phyloP scores from a whole-genome alignment of 2,113 vertebrate genomes.

The Speoplatyrhinus poulsoni region DNA sequence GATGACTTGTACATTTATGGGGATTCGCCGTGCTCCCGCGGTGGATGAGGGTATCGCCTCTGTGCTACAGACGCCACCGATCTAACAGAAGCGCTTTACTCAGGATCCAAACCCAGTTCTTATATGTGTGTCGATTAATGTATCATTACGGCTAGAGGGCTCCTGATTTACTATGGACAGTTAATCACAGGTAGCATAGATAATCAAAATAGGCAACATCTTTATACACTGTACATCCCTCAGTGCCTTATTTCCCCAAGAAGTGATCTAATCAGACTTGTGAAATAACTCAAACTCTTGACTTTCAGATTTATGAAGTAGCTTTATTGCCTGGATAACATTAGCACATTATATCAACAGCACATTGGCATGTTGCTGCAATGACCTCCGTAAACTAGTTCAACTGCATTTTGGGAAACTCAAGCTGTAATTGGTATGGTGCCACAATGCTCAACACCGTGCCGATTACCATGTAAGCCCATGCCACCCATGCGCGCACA shows the following conservation, averaged over 20 bases:
- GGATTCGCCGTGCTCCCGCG: constrained; percentile 12
- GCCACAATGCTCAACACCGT: background rate
- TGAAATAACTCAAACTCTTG: too few species aligned
- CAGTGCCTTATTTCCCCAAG: too few species aligned
- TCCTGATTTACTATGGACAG: background rate
- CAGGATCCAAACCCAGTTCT: constrained; percentile 4
- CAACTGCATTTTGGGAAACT: background rate
- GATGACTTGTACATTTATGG: constrained; percentile 30
- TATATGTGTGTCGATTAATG: background rate
- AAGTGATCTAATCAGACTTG: too few species aligned
- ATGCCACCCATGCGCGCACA: background rate
- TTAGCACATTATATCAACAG: too few species aligned
- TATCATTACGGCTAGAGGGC: background rate
- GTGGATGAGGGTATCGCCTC: background rate
- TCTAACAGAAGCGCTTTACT: constrained; percentile 28
- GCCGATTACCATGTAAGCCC: background rate
- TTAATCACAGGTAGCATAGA: background rate
- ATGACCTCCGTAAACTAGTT: constrained; percentile 7
- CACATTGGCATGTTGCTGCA: background rate
- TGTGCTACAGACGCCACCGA: constrained; percentile 11
- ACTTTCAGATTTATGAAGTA: too few species aligned
- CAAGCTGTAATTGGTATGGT: background rate
- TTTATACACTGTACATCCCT: too few species aligned
- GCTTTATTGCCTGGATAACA: constrained; percentile 3
- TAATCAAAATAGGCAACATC: background rate